Percentiles rank a stretch among this genome's conserved stretches.
Conservation (phyloP, 1,140 invertebrate species). For the Drosophila mojavensis region DNA sequence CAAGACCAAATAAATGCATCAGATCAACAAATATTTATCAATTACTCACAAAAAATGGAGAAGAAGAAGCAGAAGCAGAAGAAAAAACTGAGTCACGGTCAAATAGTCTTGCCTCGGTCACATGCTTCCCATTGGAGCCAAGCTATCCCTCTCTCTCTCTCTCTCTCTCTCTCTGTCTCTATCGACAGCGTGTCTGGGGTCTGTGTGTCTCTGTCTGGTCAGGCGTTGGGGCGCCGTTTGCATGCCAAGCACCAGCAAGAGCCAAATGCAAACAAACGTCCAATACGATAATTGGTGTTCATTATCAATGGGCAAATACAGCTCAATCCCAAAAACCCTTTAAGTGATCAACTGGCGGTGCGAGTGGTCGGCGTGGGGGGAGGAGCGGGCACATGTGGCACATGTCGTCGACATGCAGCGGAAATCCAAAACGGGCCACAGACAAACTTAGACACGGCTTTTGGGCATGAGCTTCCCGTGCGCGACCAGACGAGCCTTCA, state of each 20-base stretch:
- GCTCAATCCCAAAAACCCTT: slow-evolving; percentile 70
- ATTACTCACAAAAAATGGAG: slow-evolving; percentile 45
- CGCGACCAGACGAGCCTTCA: slow-evolving; percentile 22
- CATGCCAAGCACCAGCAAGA: slow-evolving; percentile 31
- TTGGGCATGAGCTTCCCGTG: slow-evolving; percentile 72
- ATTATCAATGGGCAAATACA: slow-evolving; percentile 80
- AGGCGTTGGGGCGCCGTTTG: slow-evolving; percentile 46
- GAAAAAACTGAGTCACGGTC: slow-evolving; percentile 67
- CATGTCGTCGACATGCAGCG: slow-evolving; percentile 53
- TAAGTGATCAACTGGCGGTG: slow-evolving; percentile 50
- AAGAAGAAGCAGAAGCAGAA: slow-evolving; percentile 21
- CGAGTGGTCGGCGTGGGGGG: not conserved
- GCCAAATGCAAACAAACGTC: slow-evolving; percentile 56
- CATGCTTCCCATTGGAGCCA: slow-evolving; percentile 15
- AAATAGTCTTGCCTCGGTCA: slow-evolving; percentile 36
- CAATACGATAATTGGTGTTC: slow-evolving; percentile 74
- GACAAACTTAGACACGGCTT: slow-evolving; percentile 10
- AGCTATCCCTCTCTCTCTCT: not conserved
- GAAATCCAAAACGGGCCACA: slow-evolving; percentile 61
- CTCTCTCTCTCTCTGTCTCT: not conserved
- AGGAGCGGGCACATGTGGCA: slow-evolving; percentile 1
- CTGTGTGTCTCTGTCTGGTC: slow-evolving; percentile 20
- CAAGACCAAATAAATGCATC: slow-evolving; percentile 57
- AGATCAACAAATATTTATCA: slow-evolving; percentile 62
- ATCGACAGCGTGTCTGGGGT: not conserved